A percentile compares a stretch with the other conserved stretches of the same genome.
phyloP scores from a whole-genome alignment of 2,888 invertebrate genomes.

The Zelleria hepariella region DNA sequence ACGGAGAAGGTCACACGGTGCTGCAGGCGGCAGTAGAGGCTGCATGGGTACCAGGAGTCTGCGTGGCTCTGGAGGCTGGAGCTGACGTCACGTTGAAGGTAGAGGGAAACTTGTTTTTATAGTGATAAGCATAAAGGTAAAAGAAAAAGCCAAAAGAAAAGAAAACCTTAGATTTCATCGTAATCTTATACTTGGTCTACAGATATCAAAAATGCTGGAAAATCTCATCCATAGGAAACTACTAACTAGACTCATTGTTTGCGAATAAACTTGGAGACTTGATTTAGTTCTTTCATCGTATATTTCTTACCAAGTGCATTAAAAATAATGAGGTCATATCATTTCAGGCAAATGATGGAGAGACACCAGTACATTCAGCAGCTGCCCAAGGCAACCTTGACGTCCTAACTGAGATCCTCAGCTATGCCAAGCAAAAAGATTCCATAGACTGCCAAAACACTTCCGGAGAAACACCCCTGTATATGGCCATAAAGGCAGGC shows the following conservation, averaged over 20 bases:
- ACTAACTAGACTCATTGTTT: too few relatives aligned
- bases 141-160: too few relatives aligned
- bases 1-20: slow-evolving; percentile 63
- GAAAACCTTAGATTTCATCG: too few relatives aligned
- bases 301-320: too few relatives aligned
- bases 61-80: slow-evolving; percentile 63
- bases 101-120: too few relatives aligned
- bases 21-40: slow-evolving; percentile 63
- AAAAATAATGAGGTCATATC: too few relatives aligned
- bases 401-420: slow-evolving; percentile 63
- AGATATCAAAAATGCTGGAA: too few relatives aligned
- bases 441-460: slow-evolving; percentile 59
- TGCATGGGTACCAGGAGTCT: slow-evolving; percentile 66
- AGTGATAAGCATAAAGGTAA: too few relatives aligned
- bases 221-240: too few relatives aligned
- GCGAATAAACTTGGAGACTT: too few relatives aligned
- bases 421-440: slow-evolving; percentile 57
- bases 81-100: slow-evolving; percentile 64
- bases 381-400: slow-evolving; percentile 60
- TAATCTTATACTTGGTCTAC: too few relatives aligned
- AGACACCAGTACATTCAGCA: slow-evolving; percentile 70
- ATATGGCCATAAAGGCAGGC: slow-evolving; percentile 53
- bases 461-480: slow-evolving; percentile 62
- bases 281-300: too few relatives aligned
- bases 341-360: slow-evolving; percentile 57